Percentiles rank a stretch among this genome's conserved stretches.
phyloP scores from a whole-genome alignment of 2,888 invertebrate species.

The Bombyx huttoni region DNA sequence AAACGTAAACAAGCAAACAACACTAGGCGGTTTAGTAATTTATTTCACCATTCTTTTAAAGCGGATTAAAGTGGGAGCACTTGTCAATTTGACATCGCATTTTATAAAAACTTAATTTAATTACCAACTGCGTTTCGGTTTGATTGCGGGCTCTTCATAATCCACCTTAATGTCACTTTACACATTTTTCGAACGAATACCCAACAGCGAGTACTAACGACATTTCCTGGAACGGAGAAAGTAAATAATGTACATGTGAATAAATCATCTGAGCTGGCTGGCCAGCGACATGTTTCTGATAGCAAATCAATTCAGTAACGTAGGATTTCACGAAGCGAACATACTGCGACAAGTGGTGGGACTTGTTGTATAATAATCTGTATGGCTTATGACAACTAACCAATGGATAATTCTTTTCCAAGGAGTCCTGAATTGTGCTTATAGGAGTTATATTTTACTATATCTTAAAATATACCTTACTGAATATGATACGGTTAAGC shows the following conservation, averaged over 20 bases:
- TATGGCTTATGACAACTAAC: no score
- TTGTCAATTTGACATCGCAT: no score
- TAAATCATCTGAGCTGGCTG: constrained; percentile 50
- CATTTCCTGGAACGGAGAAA: constrained; percentile 46
- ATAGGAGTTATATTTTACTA: background rate
- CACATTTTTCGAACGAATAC: background rate
- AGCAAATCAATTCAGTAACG: constrained; percentile 49
- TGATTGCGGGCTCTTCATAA: background rate
- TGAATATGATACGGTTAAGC: no score
- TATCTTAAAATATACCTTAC: no score
- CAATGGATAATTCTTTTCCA: background rate
- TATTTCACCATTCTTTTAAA: no score
- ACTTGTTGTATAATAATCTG: background rate
- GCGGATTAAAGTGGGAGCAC: no score
- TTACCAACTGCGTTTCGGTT: no score
- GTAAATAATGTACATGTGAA: constrained; percentile 34
- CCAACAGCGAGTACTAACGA: constrained; percentile 34
- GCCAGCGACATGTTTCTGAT: constrained; percentile 45
- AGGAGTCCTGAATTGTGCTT: background rate
- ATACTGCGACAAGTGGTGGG: constrained; percentile 38
- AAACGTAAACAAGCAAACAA: no score
- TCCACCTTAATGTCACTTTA: background rate
- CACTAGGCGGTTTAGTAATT: no score
- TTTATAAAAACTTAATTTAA: no score
- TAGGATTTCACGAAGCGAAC: constrained; percentile 28